These are phyloP conservation scores for Fragum whitleyi DNA, from an alignment of 2,888 invertebrate species.

Conservation along the genomic window DNA sequence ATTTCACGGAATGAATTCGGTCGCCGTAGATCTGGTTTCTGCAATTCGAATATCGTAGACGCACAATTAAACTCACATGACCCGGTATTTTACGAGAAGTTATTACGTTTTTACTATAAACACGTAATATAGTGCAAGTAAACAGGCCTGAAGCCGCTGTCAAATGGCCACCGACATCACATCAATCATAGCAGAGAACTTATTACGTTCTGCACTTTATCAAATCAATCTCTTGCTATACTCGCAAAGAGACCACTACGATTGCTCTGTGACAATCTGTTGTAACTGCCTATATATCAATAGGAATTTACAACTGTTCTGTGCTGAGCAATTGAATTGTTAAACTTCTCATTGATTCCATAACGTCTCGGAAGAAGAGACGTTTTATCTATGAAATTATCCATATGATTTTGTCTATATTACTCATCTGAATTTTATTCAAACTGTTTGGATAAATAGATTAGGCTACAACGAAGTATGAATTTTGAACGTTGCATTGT, in stretches of 20 bases:
- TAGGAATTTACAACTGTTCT: too few species aligned
- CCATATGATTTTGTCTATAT: too few species aligned
- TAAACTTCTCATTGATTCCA: neutral
- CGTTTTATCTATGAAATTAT: too few species aligned
- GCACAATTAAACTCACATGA: neutral
- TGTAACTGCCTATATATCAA: too few species aligned
- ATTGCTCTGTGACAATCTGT: too few species aligned
- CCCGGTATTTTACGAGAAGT: neutral
- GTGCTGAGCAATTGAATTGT: too few species aligned
- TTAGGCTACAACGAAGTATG: too few species aligned
- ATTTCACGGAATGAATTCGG: neutral
- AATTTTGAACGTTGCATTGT: too few species aligned
- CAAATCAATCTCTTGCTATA: neutral
- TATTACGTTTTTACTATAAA: constrained; percentile 1
- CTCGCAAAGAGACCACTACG: neutral
- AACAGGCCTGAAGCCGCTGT: neutral
- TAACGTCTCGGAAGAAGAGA: neutral
- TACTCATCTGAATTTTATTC: too few species aligned
- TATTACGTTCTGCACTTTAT: neutral
- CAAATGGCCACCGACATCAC: neutral
- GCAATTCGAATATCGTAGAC: neutral
- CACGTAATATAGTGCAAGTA: neutral
- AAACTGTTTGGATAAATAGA: too few species aligned
- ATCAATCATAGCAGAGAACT: neutral
- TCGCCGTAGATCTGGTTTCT: neutral